phyloP scores from a whole-genome alignment of 2,113 vertebrate species.

The Bubo bubo region DNA sequence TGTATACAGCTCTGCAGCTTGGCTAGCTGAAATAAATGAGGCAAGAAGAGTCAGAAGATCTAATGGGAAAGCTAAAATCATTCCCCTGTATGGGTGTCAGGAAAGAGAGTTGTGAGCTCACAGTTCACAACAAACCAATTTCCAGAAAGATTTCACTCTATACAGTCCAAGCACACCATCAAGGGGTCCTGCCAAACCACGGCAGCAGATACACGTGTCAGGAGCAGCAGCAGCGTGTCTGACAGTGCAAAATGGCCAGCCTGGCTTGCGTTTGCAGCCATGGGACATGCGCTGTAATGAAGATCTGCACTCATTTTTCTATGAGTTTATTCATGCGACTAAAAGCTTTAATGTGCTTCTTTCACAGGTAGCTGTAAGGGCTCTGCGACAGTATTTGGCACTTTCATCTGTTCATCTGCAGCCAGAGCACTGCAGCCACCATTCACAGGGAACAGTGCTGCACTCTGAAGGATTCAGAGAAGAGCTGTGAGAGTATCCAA shows the following conservation, averaged over 20 bases:
- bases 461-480: neutral
- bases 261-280: neutral
- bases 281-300: fast-evolving
- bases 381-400: neutral
- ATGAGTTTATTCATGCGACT: neutral
- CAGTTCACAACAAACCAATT: neutral
- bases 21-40: neutral
- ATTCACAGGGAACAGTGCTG: too few species aligned
- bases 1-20: neutral
- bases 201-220: neutral
- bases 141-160: neutral
- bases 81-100: neutral
- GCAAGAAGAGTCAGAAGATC: neutral
- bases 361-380: neutral
- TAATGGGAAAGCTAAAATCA: neutral
- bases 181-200: neutral
- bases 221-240: neutral
- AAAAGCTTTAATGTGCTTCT: neutral
- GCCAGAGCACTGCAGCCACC: neutral
- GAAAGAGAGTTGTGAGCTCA: neutral
- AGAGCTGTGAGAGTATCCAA: neutral
- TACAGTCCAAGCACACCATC: too few species aligned
- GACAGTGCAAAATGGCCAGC: neutral
- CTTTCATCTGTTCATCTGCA: neutral
- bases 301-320: neutral